Conservation (phyloP, 2,888 invertebrate species). For the Drosophila atroscutellata region DNA sequence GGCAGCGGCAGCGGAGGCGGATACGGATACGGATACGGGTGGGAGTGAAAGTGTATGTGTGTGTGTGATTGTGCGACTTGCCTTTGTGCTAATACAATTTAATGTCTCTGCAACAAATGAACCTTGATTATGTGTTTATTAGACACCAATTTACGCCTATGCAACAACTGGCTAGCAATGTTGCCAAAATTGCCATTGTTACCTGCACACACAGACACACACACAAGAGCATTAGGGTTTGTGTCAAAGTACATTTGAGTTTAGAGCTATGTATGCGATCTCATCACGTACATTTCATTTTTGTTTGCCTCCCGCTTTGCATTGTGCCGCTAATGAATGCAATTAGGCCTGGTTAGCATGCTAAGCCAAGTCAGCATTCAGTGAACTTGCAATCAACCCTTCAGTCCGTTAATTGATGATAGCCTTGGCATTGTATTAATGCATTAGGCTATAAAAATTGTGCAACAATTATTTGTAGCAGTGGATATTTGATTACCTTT, state of each 20-base stretch:
- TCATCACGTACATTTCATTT: conserved; percentile 10
- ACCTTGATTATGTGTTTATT: conserved; percentile 77
- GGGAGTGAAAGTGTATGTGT: conserved; percentile 4
- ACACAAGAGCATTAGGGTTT: background rate
- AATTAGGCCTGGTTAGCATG: background rate
- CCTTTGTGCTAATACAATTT: conserved; percentile 68
- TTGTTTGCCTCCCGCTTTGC: background rate
- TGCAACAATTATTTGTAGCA: background rate
- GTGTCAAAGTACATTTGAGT: background rate
- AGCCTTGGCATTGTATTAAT: background rate
- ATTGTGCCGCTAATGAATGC: background rate
- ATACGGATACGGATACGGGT: conserved; percentile 2
- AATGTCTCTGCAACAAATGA: conserved; percentile 57
- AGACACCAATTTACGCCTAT: conserved; percentile 58
- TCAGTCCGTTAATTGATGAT: conserved; percentile 7
- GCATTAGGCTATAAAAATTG: background rate
- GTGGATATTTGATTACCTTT: background rate
- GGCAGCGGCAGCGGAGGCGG: background rate
- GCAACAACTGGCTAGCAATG: conserved; percentile 17
- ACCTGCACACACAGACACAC: background rate
- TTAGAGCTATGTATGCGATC: background rate
- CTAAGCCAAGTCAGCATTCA: background rate
- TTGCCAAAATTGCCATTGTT: conserved; percentile 10
- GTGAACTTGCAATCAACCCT: background rate
- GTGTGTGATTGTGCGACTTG: conserved; percentile 9